Conservation (phyloP, 2,888 invertebrate genomes). For the Ptilodon capucinus region DNA sequence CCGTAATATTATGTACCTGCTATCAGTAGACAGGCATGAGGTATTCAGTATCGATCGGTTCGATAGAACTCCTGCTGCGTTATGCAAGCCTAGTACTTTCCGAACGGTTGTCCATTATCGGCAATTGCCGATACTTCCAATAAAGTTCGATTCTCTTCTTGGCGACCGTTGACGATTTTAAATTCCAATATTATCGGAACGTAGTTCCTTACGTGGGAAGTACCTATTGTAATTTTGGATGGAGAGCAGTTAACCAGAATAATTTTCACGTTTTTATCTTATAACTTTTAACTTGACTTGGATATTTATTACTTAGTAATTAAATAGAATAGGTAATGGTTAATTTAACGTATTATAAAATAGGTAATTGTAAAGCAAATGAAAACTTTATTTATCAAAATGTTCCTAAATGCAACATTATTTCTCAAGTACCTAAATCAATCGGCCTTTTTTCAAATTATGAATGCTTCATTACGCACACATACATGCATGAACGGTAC, state of each 20-base stretch:
- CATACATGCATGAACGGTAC: too few species aligned
- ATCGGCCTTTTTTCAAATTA: not conserved
- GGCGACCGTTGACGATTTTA: not conserved
- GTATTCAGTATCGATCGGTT: conserved; percentile 68
- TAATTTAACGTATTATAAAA: too few species aligned
- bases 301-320: too few species aligned
- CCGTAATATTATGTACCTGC: too few species aligned
- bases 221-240: too few species aligned
- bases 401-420: not conserved
- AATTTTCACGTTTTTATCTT: too few species aligned
- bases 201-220: too few species aligned
- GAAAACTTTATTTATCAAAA: not conserved
- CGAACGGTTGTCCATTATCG: conserved; percentile 77
- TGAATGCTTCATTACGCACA: not conserved
- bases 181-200: too few species aligned
- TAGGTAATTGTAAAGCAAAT: not conserved
- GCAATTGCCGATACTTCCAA: conserved; percentile 69
- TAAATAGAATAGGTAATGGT: too few species aligned
- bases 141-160: conserved; percentile 21
- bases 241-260: too few species aligned
- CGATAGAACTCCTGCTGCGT: conserved; percentile 51
- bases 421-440: not conserved
- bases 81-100: conserved; percentile 69
- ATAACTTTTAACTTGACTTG: too few species aligned
- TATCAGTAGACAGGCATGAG: conserved; percentile 29